A percentile compares a stretch with the other conserved stretches of the same genome.
Evolutionary conservation across 2,888 invertebrate genomes (phyloP).

Genomic region (Sphaerophoria taeniata): DNA sequence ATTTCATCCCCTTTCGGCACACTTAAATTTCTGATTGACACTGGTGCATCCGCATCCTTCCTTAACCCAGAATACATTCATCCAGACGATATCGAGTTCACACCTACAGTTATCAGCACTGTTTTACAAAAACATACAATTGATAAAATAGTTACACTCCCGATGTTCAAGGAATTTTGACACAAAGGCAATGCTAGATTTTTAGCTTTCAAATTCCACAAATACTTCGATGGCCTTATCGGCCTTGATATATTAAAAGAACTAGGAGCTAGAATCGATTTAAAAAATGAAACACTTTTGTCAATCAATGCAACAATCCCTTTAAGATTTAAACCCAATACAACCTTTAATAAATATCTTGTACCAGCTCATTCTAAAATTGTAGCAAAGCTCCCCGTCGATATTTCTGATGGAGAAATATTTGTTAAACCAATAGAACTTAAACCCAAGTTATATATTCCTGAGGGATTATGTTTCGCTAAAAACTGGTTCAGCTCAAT

Average conservation of each 20-base stretch:
- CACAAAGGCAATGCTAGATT: conserved; percentile 2
- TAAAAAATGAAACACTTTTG: not conserved
- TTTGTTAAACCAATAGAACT: not conserved
- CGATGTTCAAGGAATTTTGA: conserved; percentile 6
- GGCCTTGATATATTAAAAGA: conserved; percentile 6
- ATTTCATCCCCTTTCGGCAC: conserved; percentile 27
- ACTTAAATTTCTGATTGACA: conserved; percentile 32
- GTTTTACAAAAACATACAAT: conserved; percentile 7
- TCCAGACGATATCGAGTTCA: conserved; percentile 22
- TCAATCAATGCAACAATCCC: not conserved
- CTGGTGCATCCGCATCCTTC: conserved; percentile 21
- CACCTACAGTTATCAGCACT: conserved; percentile 17
- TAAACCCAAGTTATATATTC: no score
- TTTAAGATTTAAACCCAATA: not conserved
- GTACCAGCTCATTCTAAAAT: not conserved
- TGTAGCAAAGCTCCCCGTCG: not conserved
- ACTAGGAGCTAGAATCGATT: conserved; percentile 5
- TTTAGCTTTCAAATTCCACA: conserved; percentile 23
- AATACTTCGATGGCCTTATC: conserved; percentile 13
- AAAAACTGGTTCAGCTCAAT: not conserved
- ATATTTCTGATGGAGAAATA: conserved; percentile 7
- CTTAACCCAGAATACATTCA: conserved; percentile 43
- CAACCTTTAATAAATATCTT: not conserved
- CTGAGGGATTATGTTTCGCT: conserved; percentile 8
- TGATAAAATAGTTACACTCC: conserved; percentile 14